phyloP scores from a whole-genome alignment of 2,888 invertebrate species.

The Dinocampus coccinellae region DNA sequence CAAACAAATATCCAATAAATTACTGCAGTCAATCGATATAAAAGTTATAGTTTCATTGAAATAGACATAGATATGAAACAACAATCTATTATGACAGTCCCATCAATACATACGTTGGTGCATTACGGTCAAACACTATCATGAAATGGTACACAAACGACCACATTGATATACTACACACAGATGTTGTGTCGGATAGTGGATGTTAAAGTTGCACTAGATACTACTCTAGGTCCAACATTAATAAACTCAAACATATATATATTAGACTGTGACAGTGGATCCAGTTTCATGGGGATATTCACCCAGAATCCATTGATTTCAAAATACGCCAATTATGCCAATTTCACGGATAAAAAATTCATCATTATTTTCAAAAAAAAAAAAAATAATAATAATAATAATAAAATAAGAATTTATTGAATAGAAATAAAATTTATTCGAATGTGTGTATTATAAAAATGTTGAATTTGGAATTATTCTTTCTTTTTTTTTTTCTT shows the following conservation, averaged over 20 bases:
- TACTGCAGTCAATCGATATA: neutral
- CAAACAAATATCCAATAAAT: neutral
- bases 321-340: neutral
- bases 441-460: constrained; percentile 15
- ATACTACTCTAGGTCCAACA: neutral
- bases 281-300: neutral
- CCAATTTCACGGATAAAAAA: neutral
- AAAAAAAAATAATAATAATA: neutral
- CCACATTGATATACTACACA: constrained; percentile 37
- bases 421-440: neutral
- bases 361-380: neutral
- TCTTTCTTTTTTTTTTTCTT: no score
- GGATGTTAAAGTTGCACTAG: neutral
- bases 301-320: neutral
- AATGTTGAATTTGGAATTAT: constrained; percentile 31
- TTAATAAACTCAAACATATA: constrained; percentile 15
- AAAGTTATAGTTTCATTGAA: neutral
- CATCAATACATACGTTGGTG: neutral
- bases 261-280: no score
- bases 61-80: neutral
- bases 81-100: neutral
- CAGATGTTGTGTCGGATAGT: neutral
- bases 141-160: constrained; percentile 57
- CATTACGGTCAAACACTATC: constrained; percentile 40
- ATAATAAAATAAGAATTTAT: neutral